These are phyloP conservation scores for Triplophysa siluroides DNA, from an alignment of 2,113 vertebrate species.

Conservation along the genomic window DNA sequence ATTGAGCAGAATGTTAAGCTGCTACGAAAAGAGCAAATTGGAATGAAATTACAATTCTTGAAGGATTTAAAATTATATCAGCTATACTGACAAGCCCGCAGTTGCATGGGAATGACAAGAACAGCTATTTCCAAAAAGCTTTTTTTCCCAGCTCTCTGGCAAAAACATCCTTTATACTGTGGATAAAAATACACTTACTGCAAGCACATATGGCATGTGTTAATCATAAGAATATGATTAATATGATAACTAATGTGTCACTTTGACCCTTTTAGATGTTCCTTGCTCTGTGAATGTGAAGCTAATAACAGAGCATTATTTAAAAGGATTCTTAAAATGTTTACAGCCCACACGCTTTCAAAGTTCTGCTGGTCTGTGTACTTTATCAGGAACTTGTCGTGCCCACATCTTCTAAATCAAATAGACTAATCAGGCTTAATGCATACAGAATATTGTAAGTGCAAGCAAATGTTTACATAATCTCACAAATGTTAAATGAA, in stretches of 20 bases:
- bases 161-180: neutral
- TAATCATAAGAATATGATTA: slow-evolving; percentile 17
- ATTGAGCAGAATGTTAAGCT: neutral
- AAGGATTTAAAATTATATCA: neutral
- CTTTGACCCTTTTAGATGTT: neutral
- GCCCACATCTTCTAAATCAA: neutral
- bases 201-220: neutral
- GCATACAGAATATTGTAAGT: neutral
- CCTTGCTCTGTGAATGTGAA: neutral
- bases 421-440: neutral
- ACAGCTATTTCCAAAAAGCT: neutral
- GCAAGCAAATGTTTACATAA: neutral
- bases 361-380: neutral
- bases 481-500: too few relatives aligned
- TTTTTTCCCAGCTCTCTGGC: neutral
- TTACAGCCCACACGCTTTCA: neutral
- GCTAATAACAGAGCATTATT: neutral
- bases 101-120: neutral
- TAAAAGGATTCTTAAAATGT: neutral
- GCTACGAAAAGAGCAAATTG: neutral
- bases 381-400: neutral
- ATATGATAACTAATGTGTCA: too few relatives aligned
- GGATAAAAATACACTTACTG: too few relatives aligned
- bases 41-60: slow-evolving; percentile 8
- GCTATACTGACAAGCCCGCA: neutral